Evolutionary conservation across 2,888 invertebrate genomes (phyloP).

Genomic region (Mamestra brassicae): DNA sequence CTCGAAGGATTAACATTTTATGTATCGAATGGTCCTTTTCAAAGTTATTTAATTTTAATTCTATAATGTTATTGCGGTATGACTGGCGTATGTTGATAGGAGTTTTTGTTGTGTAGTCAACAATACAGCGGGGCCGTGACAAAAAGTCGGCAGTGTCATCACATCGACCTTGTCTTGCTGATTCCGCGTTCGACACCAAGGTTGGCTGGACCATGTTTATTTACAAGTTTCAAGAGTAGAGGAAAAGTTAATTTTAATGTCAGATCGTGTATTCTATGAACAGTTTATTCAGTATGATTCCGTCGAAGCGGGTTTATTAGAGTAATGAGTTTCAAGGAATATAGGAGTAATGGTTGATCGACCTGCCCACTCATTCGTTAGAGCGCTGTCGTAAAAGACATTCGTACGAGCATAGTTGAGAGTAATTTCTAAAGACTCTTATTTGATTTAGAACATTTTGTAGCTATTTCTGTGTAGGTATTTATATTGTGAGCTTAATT

Average conservation of each 20-base stretch:
- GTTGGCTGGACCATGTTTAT: conserved; percentile 60
- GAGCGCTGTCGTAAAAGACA: background rate
- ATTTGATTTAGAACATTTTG: background rate
- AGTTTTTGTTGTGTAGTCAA: conserved; percentile 65
- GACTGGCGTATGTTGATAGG: conserved; percentile 55
- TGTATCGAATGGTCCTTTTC: background rate
- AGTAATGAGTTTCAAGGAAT: conserved; percentile 28
- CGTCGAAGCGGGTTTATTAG: conserved; percentile 1
- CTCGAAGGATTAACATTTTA: conserved; percentile 10
- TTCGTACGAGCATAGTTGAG: background rate
- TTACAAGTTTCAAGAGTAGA: conserved; percentile 37
- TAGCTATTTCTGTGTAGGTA: too few relatives aligned
- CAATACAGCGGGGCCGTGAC: conserved; percentile 65
- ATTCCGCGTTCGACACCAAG: conserved; percentile 83
- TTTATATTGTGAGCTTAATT: background rate
- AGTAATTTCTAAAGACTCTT: background rate
- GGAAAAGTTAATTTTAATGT: conserved; percentile 34
- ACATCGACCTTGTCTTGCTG: conserved; percentile 76
- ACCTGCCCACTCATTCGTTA: background rate
- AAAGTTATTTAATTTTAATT: background rate
- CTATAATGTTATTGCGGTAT: conserved; percentile 43
- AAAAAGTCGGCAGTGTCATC: conserved; percentile 81
- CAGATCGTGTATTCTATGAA: background rate
- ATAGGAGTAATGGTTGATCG: conserved; percentile 4
- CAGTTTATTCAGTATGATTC: conserved; percentile 11